Evolutionary conservation across 92 coral and sea anemone species (phyloP).

Genomic region (Siderastrea siderea): DNA sequence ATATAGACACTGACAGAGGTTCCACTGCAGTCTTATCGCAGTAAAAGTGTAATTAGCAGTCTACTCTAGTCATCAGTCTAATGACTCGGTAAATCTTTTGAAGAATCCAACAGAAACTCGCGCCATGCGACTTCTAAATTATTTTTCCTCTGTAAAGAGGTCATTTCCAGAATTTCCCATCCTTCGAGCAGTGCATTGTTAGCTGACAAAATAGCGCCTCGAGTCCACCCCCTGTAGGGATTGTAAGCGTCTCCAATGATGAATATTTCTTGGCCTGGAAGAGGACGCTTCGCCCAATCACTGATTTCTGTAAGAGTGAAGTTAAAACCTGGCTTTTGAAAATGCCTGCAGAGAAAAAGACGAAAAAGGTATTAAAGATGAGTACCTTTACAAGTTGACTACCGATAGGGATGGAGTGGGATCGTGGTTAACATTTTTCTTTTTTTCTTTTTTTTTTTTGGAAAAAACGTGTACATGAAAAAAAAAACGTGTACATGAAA

Average conservation of each 20-base stretch:
- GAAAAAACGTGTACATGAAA: too few relatives aligned
- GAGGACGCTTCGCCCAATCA: conserved; percentile 86
- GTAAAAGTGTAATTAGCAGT: too few relatives aligned
- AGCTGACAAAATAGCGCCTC: conserved; percentile 80
- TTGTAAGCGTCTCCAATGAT: conserved; percentile 81
- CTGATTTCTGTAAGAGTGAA: conserved; percentile 70
- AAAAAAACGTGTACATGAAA: too few relatives aligned
- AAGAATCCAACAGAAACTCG: conserved; percentile 2
- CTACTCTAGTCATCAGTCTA: neutral
- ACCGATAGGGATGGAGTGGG: too few relatives aligned
- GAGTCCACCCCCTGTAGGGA: conserved; percentile 83
- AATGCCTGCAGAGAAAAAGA: conserved; percentile 68
- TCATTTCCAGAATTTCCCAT: conserved; percentile 58
- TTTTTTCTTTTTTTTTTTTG: too few relatives aligned
- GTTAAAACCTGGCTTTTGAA: conserved; percentile 81
- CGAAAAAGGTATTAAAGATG: neutral
- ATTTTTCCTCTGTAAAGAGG: neutral
- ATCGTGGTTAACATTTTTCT: too few relatives aligned
- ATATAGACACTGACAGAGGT: too few relatives aligned
- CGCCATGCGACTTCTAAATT: neutral
- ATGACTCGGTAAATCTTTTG: conserved; percentile 17
- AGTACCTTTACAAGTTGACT: too few relatives aligned
- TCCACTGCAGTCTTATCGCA: too few relatives aligned
- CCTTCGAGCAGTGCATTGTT: conserved; percentile 85
- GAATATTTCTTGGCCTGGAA: conserved; percentile 68